phyloP scores from a whole-genome alignment of 1,140 invertebrate genomes.

The Carposina sasakii region DNA sequence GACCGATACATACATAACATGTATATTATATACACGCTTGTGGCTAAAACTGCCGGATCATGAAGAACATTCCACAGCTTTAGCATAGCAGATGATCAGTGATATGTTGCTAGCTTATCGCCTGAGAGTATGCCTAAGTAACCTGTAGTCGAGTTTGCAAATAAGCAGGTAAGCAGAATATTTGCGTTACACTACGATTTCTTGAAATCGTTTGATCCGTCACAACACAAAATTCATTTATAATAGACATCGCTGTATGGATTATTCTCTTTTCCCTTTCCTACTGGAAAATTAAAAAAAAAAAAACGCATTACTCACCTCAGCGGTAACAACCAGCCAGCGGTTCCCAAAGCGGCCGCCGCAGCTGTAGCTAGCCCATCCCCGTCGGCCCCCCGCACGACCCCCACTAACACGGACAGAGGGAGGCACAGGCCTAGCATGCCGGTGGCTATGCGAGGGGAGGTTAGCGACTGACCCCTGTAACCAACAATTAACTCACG shows the following conservation, averaged over 20 bases:
- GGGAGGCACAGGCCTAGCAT: conserved; percentile 30
- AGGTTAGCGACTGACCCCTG: conserved; percentile 55
- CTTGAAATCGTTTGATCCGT: too few relatives aligned
- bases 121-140: too few relatives aligned
- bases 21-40: too few relatives aligned
- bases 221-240: too few relatives aligned
- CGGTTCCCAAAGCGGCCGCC: conserved; percentile 30
- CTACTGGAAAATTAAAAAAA: neutral
- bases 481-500: too few relatives aligned
- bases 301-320: conserved; percentile 13
- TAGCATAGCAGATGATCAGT: too few relatives aligned
- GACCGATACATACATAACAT: too few relatives aligned
- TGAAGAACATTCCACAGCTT: too few relatives aligned
- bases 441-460: conserved; percentile 31
- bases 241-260: neutral
- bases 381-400: conserved; percentile 17
- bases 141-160: too few relatives aligned
- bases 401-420: conserved; percentile 28
- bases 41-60: too few relatives aligned
- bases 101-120: too few relatives aligned
- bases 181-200: too few relatives aligned
- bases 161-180: neutral
- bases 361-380: conserved; percentile 22
- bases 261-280: neutral
- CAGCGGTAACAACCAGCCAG: conserved; percentile 35